Evolutionary conservation across 2,888 invertebrate genomes (phyloP).

Genomic region (Mimachlamys varia): DNA sequence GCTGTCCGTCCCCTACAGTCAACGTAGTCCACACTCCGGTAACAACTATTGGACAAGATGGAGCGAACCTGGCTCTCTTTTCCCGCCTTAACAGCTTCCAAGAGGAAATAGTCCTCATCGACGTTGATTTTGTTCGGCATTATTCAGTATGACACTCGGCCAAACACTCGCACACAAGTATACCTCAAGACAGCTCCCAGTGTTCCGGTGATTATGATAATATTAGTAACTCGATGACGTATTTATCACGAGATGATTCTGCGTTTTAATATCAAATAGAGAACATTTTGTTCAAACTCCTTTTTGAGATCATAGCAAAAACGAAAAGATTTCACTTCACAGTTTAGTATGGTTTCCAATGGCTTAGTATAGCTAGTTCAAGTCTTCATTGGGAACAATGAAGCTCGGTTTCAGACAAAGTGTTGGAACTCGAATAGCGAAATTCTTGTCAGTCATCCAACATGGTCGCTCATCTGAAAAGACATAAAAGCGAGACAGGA

Average conservation of each 20-base stretch:
- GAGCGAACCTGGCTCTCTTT: conserved; percentile 65
- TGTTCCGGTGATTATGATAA: neutral
- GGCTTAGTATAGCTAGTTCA: too few relatives aligned
- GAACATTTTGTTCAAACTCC: neutral
- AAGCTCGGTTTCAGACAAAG: neutral
- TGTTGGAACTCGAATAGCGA: neutral
- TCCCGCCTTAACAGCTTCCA: conserved; percentile 71
- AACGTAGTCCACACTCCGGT: conserved; percentile 48
- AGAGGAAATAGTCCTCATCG: conserved; percentile 61
- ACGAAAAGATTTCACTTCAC: neutral
- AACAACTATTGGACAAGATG: conserved; percentile 59
- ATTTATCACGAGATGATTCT: neutral
- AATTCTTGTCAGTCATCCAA: conserved; percentile 27
- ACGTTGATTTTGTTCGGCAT: conserved; percentile 59
- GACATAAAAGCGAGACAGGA: neutral
- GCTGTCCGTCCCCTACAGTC: conserved; percentile 69
- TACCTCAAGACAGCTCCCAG: neutral
- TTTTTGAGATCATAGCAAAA: neutral
- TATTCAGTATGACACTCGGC: neutral
- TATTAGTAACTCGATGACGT: neutral
- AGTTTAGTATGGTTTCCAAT: neutral
- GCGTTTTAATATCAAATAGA: neutral
- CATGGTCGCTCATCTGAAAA: conserved; percentile 31
- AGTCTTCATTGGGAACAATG: neutral
- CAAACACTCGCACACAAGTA: neutral